Evolutionary conservation across 2,888 invertebrate genomes (phyloP), one percentile per base, ranked within the genome.

Genomic region (Torymus aiolomorphi): DNA sequence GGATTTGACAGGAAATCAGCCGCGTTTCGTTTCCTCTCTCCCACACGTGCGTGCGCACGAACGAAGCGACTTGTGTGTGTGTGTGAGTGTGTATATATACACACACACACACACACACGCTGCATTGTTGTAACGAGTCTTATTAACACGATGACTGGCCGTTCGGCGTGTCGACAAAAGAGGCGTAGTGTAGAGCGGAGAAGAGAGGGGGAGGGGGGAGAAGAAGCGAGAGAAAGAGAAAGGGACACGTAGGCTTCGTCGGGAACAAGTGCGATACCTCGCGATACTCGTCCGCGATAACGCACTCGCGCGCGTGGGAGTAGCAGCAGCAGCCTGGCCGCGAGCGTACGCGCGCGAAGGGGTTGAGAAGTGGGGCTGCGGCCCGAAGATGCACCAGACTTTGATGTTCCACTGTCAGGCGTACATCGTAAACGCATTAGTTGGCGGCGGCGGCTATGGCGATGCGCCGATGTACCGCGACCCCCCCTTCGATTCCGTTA

Each of bases 341-440:
- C 18, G 62, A n/a, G 12, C 11, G 24, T 10, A 57, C 11, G 42
- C 14, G 65, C 79, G 63, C 66, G 77, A 72, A 78, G 83, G 62
- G 76, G 24, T 70, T 61, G 24, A 76, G 61, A 76, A 71, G 69
- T 54, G 74, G 65, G 72, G 71, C 74, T 70, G 80, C 78, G 76
- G 31, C 31, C 2, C 31, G 31, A 3, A 31, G 31, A 31, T 31
- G 1, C 31, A 31, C 80, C 76, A 84, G 86, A 86, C 88, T 88
- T 88, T 89, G 88, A 88, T 87, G 88, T 86, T 87, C 86, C 59
- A 20, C 70, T 87, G 89, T 87, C 88, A 88, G 85, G 81, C 85
- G 86, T 57, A 89, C 89, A 89, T 87, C 87, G 88, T 86, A 88
- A 88, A 88, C 87, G 88, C 89, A 89, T 89, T 89, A 89, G 88